These are phyloP conservation scores for Gallinago media DNA, from an alignment of 2,113 vertebrate species.

Conservation along the genomic window DNA sequence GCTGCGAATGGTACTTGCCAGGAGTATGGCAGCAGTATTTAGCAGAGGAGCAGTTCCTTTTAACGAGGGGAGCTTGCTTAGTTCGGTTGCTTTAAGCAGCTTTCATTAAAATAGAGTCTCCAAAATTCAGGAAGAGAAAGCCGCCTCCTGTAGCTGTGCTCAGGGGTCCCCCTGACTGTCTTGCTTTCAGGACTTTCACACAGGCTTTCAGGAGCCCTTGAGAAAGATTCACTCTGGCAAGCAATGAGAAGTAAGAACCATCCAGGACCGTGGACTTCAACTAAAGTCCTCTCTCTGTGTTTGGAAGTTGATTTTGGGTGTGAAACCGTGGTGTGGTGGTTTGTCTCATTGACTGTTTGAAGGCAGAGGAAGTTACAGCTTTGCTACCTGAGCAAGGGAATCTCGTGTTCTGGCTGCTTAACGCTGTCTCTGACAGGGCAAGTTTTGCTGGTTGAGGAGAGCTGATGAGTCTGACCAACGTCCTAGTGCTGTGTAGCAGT, in stretches of 20 bases:
- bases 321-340: neutral
- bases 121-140: neutral
- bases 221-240: neutral
- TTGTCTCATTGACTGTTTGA: neutral
- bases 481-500: rapidly evolving
- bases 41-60: neutral
- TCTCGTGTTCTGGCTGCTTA: neutral
- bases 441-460: neutral
- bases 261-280: neutral
- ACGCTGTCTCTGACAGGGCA: neutral
- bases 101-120: neutral
- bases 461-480: neutral
- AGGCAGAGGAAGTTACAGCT: neutral
- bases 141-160: neutral
- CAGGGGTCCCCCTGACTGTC: neutral
- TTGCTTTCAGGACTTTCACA: neutral
- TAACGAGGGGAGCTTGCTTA: neutral
- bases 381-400: neutral
- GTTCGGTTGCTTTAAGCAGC: neutral
- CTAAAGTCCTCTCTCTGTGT: neutral
- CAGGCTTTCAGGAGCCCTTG: neutral
- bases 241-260: neutral
- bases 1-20: neutral
- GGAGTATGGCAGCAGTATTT: neutral
- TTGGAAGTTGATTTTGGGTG: neutral